Conservation (phyloP, 2,113 vertebrate species). For the Heteronetta atricapilla region DNA sequence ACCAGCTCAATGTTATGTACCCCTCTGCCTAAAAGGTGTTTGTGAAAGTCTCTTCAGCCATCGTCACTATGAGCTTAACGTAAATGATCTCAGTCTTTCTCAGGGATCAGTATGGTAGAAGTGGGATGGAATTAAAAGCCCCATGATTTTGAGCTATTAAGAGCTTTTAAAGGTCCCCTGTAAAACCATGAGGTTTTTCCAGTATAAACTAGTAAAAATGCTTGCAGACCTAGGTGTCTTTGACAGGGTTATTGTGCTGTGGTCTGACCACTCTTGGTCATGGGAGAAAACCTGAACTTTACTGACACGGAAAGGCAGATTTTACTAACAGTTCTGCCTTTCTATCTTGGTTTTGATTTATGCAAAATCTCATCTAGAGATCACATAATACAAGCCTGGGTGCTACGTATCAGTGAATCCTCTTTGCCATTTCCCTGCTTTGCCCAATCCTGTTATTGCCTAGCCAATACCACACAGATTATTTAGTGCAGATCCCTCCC, state of each 20-base stretch:
- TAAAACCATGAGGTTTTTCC: neutral
- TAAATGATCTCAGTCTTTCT: neutral
- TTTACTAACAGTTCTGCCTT: neutral
- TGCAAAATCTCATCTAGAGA: neutral
- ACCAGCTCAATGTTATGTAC: neutral
- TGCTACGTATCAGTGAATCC: neutral
- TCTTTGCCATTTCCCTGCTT: neutral
- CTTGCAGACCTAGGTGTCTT: neutral
- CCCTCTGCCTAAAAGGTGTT: neutral
- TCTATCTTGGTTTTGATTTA: neutral
- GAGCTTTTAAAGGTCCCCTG: neutral
- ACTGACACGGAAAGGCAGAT: neutral
- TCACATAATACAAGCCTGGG: neutral
- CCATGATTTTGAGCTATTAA: neutral
- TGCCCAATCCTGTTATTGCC: neutral
- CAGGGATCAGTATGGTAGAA: neutral
- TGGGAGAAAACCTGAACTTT: neutral
- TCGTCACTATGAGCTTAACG: neutral
- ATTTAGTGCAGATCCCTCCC: neutral
- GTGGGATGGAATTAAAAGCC: neutral
- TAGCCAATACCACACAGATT: neutral
- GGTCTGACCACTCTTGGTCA: neutral
- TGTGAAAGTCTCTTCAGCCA: neutral
- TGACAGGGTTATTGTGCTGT: neutral
- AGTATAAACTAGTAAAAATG: neutral